These are phyloP conservation scores for Melanotaenia boesemani DNA, from an alignment of 2,797 vertebrate genomes.

Conservation along the genomic window DNA sequence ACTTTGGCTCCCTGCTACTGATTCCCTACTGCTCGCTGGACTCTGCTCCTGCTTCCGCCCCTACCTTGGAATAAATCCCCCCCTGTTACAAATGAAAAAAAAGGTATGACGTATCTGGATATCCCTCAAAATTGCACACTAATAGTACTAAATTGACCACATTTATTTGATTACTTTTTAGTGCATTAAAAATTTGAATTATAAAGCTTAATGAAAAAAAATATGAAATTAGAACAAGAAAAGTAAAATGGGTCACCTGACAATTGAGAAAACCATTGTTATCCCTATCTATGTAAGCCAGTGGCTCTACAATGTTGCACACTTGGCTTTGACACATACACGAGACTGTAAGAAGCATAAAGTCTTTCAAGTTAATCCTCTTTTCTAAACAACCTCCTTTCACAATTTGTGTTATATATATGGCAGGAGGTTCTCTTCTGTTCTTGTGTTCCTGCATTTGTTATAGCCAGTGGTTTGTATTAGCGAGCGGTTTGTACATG, in stretches of 20 bases:
- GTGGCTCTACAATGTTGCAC: neutral
- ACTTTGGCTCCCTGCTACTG: neutral
- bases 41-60: neutral
- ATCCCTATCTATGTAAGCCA: neutral
- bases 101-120: neutral
- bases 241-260: neutral
- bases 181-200: neutral
- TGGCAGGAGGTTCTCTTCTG: constrained; percentile 14
- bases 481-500: constrained; percentile 8
- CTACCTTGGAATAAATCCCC: too few species aligned
- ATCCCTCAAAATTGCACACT: neutral
- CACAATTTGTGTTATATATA: constrained; percentile 15
- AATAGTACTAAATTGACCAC: neutral
- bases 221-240: too few species aligned
- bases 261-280: too few species aligned
- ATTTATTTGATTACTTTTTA: neutral
- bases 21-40: neutral
- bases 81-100: neutral
- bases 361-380: constrained; percentile 20
- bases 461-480: neutral
- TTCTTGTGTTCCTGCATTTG: constrained; percentile 5
- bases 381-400: constrained; percentile 25
- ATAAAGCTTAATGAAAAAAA: neutral
- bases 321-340: neutral
- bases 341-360: constrained; percentile 4